These are phyloP conservation scores for Sebastes aleutianus DNA, from an alignment of 2,797 vertebrate genomes.

Conservation along the genomic window DNA sequence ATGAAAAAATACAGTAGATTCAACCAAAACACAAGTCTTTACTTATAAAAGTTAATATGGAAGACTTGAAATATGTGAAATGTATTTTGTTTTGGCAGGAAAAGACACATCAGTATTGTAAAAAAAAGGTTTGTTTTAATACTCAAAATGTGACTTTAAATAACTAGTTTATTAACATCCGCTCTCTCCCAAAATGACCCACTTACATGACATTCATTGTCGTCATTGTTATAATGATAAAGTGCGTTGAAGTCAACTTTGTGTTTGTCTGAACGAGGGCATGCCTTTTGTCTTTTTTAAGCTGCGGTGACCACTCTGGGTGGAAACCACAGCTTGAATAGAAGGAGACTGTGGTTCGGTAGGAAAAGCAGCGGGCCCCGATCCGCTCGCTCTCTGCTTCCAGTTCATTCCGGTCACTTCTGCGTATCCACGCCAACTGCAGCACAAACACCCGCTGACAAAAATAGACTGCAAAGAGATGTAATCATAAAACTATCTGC, in stretches of 20 bases:
- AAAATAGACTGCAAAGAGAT: conserved; percentile 12
- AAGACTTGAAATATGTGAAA: background rate
- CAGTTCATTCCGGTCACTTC: conserved; percentile 39
- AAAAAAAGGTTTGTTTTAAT: background rate
- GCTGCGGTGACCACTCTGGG: conserved; percentile 72
- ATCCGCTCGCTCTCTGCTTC: conserved; percentile 27
- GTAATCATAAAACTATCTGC: conserved; percentile 35
- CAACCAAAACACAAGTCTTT: background rate
- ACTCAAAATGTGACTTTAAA: background rate
- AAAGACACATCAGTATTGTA: background rate
- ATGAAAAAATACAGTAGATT: conserved; percentile 10
- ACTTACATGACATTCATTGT: background rate
- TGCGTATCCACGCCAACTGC: conserved; percentile 44
- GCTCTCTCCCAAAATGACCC: background rate
- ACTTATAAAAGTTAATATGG: background rate
- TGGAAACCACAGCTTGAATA: conserved; percentile 61
- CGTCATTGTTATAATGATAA: conserved; percentile 22
- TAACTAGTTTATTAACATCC: background rate
- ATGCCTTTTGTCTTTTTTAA: conserved; percentile 78
- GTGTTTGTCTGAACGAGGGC: conserved; percentile 43
- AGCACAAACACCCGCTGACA: conserved; percentile 39
- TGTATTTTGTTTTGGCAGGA: background rate
- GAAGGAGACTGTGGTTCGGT: conserved; percentile 67
- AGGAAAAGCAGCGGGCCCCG: conserved; percentile 44
- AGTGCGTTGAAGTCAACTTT: conserved; percentile 7